These are phyloP conservation scores for Microcebus ravelobensis DNA, from an alignment of 2,113 vertebrate genomes.

Conservation along the genomic window DNA sequence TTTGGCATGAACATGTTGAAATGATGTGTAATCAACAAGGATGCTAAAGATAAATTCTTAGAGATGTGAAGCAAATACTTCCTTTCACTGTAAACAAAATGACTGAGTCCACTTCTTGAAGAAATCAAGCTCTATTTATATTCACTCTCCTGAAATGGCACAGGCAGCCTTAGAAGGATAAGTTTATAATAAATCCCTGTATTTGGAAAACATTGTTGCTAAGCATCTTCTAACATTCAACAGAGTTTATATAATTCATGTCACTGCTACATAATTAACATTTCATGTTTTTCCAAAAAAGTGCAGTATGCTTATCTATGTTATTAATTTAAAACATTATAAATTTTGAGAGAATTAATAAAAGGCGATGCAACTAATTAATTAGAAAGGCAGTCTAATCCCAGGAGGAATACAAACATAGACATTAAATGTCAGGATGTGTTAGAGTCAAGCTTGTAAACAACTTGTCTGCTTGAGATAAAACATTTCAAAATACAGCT, in stretches of 20 bases:
- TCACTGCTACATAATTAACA: constrained; percentile 88
- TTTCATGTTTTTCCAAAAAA: constrained; percentile 82
- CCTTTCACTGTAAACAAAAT: constrained; percentile 90
- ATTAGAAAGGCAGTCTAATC: constrained; percentile 70
- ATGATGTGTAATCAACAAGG: constrained; percentile 81
- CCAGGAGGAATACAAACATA: constrained; percentile 51
- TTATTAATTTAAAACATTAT: constrained; percentile 80
- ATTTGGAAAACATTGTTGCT: constrained; percentile 90
- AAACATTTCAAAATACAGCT: constrained; percentile 70
- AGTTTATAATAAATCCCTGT: constrained; percentile 90
- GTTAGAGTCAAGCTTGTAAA: constrained; percentile 43
- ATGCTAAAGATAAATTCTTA: constrained; percentile 83
- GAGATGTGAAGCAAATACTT: constrained; percentile 84
- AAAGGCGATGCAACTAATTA: constrained; percentile 69
- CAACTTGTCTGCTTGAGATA: constrained; percentile 55
- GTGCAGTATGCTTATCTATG: constrained; percentile 77
- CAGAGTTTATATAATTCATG: constrained; percentile 88
- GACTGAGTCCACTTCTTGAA: constrained; percentile 88
- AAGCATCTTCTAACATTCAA: constrained; percentile 90
- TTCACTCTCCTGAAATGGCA: constrained; percentile 88
- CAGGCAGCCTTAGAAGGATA: constrained; percentile 92
- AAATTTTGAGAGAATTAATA: constrained; percentile 78
- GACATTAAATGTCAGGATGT: constrained; percentile 51
- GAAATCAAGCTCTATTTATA: constrained; percentile 93
- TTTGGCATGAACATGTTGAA: constrained; percentile 82